Percentiles rank a stretch among this genome's conserved stretches.
Conservation (phyloP, 2,797 vertebrate species). For the Aphelocoma californica region DNA sequence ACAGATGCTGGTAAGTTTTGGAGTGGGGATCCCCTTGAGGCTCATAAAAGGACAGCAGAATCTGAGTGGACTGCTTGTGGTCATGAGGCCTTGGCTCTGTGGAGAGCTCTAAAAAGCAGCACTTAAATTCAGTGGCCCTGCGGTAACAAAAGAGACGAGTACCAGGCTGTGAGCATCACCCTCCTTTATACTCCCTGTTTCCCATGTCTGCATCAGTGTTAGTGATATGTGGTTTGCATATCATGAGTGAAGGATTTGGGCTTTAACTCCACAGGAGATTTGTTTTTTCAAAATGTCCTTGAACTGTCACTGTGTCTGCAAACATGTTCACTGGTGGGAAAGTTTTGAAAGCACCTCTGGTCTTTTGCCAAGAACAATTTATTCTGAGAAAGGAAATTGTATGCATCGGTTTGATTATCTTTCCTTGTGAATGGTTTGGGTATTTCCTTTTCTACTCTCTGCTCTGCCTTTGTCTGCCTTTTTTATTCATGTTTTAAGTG, state of each 20-base stretch:
- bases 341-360: background rate
- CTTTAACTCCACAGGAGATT: background rate
- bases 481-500: background rate
- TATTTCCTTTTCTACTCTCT: background rate
- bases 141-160: fast-evolving
- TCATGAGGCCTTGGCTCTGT: background rate
- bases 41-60: background rate
- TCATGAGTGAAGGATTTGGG: background rate
- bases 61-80: background rate
- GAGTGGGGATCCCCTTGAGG: background rate
- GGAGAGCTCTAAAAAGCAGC: background rate
- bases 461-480: background rate
- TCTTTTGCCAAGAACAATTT: background rate
- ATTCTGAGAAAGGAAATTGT: background rate
- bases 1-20: constrained; percentile 82
- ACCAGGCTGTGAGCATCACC: background rate
- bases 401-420: background rate
- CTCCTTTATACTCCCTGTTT: background rate
- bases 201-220: background rate
- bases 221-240: background rate
- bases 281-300: background rate
- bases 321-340: background rate
- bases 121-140: background rate
- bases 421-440: background rate
- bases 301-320: background rate